Evolutionary conservation across 2,797 vertebrate genomes (phyloP), one percentile per base, ranked within the genome.

Genomic region (Hirundo rustica): DNA sequence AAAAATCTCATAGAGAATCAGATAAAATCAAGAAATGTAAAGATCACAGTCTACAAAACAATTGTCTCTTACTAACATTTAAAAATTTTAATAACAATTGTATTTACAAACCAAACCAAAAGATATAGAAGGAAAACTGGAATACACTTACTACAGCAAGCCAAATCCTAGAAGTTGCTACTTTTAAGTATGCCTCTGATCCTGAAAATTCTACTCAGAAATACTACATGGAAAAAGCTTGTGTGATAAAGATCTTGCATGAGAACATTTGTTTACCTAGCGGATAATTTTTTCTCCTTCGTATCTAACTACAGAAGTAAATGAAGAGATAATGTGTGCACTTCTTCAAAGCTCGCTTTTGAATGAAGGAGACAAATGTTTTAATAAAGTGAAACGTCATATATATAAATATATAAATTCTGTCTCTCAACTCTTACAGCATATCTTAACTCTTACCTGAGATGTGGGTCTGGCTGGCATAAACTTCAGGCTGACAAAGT

Each of bases 401-500:
- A 38, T 38, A 38, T 38, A 38, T 38, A 38, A 38, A 38, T 54
- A 13, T 34, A 67, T 20, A 36, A 74, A 70, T 67, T 91, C 66
- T 72, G 53, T 20, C 48, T 71, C 86, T 62, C 7, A 40, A 71
- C n/a, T 58, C 53, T 84, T 67, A 36, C 22, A 71, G 58, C 2
- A 0, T 73, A 44, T 54, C 23, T 70, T 25, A 86, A 50, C 25
- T 73, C 94, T 92, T 97, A 99, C 99, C 98, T 97, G 99, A 99
- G 94, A 99, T 99, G 97, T 99, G 99, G 82, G 97, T 98, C 95
- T 98, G 99, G 95, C 95, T 98, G 94, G 97, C 96, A 89, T 99
- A 98, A 25, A 98, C 92, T 94, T 99, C 99, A 66, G 98, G 99
- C 96, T 98, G 98, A 97, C 99, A 99, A 92, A 99, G 98, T 98